Base-by-base conservation (phyloP, 2,113 vertebrate genomes). In the Oreotrochilus melanogaster region DNA sequence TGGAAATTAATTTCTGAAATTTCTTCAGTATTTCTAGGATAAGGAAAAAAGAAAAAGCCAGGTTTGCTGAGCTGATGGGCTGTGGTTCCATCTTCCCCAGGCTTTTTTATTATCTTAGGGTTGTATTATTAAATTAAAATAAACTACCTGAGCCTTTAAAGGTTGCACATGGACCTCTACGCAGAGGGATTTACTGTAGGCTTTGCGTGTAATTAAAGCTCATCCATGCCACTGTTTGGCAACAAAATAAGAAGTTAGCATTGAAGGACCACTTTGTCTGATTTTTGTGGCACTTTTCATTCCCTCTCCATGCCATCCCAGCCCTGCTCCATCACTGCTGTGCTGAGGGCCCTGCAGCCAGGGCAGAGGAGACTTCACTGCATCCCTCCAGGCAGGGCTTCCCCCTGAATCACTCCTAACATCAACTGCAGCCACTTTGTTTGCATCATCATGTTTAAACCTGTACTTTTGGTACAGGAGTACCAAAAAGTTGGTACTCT, bases 341-440 rank as follows among this genome's bases (percentile, higher is more conserved):
- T 79, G 64, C 57, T 1, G 0, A 6, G 15, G 22, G 28, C 2
- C 39, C 17, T n/a, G 64, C 1, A 3, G 30, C 23, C 25, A 3
- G 16, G 7, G 54, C 74, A 6, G 4, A 14, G 21, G 72, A 81
- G n/a, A 8, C 25, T 58, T 57, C 35, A 3, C 18, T 10, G 45
- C 14, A 18, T 37, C 30, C 78, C 57, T 70, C 27, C 27, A 9
- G 73, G 23, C 2, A 0, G 45, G 74, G 74, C 92, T 92, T 86
- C 57, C 6, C 42, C 4, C 6, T 33, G 73, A 74, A 45, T 92
- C 82, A 54, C 66, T 42, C 25, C 0, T 42, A 50, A 73, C 22
- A 60, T 31, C 92, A 96, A 92, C 83, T 85, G 69, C 92, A 92
- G 93, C 65, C 64, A 12, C 88, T 89, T 81, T 33, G 14, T 45